Percentiles rank a stretch among this genome's conserved stretches.
Evolutionary conservation across 2,888 invertebrate species (phyloP).

Genomic region (Matsumyia berberina): DNA sequence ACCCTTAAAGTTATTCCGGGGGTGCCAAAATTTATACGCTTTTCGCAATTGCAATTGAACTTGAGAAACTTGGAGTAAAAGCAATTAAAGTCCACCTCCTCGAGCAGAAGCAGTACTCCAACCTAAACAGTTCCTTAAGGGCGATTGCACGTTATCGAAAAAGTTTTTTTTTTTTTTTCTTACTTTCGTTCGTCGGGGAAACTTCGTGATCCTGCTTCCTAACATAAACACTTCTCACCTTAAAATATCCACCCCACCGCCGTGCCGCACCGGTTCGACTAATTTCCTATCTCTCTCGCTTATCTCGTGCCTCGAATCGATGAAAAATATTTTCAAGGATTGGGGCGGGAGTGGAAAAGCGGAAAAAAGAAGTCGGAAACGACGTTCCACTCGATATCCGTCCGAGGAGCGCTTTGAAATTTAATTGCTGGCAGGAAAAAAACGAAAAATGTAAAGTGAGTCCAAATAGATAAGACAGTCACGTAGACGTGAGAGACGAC

Average conservation of each 20-base stretch:
- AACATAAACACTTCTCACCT: constrained; percentile 75
- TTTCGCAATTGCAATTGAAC: constrained; percentile 56
- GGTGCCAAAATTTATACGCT: constrained; percentile 36
- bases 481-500: constrained; percentile 63
- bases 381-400: constrained; percentile 68
- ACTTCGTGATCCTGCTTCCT: constrained; percentile 60
- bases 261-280: constrained; percentile 3
- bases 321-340: constrained; percentile 49
- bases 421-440: constrained; percentile 76
- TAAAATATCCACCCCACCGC: constrained; percentile 45
- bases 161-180: constrained; percentile 36
- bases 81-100: constrained; percentile 70
- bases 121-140: constrained; percentile 58
- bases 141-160: constrained; percentile 72
- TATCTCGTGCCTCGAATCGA: constrained; percentile 57
- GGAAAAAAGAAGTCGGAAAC: constrained; percentile 38
- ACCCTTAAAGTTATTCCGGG: constrained; percentile 30
- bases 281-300: constrained; percentile 46
- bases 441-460: constrained; percentile 62
- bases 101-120: constrained; percentile 11
- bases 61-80: constrained; percentile 65
- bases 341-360: not conserved
- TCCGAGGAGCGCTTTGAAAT: constrained; percentile 63
- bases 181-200: constrained; percentile 6
- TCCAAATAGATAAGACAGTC: constrained; percentile 77